Conservation (phyloP, 2,888 invertebrate species). For the Chrysopilus asiliformis region DNA sequence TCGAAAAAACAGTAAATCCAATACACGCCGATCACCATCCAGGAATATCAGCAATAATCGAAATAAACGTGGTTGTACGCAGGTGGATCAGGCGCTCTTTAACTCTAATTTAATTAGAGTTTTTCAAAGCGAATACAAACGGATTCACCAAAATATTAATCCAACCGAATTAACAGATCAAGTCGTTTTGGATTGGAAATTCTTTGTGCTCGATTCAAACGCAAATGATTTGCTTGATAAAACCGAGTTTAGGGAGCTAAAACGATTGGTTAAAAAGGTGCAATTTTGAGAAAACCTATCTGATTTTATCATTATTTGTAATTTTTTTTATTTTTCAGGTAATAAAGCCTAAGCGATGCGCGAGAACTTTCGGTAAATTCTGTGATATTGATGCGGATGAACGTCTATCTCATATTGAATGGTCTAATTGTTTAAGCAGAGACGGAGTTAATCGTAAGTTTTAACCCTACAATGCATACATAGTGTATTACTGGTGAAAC, state of each 20-base stretch:
- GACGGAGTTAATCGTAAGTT: conserved; percentile 73
- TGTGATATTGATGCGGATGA: conserved; percentile 78
- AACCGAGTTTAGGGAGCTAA: conserved; percentile 68
- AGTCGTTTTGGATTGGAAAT: conserved; percentile 78
- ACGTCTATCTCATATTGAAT: conserved; percentile 65
- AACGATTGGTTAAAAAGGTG: conserved; percentile 66
- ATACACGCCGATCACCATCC: conserved; percentile 47
- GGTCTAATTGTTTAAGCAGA: conserved; percentile 71
- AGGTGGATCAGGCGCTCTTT: conserved; percentile 62
- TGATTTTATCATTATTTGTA: conserved; percentile 6
- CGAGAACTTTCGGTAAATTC: conserved; percentile 72
- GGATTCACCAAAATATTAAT: conserved; percentile 27
- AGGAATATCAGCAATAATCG: conserved; percentile 29
- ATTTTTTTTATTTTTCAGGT: conserved; percentile 36
- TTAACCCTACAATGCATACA: too few species aligned
- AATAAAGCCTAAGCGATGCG: conserved; percentile 80
- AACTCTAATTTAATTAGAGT: conserved; percentile 74
- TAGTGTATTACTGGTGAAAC: too few species aligned
- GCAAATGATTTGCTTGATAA: conserved; percentile 63
- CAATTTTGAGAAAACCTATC: background rate
- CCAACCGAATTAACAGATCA: conserved; percentile 32
- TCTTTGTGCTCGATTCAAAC: conserved; percentile 68
- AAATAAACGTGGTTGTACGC: conserved; percentile 47
- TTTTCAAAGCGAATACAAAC: conserved; percentile 65
- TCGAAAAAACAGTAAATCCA: conserved; percentile 42